These are phyloP conservation scores for Megaceryle alcyon DNA, from an alignment of 2,797 vertebrate genomes.

Conservation along the genomic window DNA sequence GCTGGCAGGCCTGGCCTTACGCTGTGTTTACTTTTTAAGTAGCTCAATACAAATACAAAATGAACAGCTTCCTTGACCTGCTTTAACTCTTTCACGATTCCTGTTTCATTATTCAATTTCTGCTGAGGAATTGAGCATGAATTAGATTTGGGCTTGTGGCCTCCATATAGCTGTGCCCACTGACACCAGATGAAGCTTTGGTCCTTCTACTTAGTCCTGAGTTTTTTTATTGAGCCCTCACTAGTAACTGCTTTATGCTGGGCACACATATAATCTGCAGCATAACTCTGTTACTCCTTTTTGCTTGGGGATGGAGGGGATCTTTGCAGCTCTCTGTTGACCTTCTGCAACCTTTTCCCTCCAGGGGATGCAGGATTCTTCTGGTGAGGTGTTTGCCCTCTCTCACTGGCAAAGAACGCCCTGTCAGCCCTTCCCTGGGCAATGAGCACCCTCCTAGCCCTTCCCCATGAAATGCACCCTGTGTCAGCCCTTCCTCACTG, in stretches of 20 bases:
- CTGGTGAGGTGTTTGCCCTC: not conserved
- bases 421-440: not conserved
- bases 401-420: accelerated
- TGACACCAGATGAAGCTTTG: not conserved
- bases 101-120: not conserved
- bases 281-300: not conserved
- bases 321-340: not conserved
- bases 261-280: not conserved
- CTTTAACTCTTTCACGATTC: not conserved
- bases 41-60: constrained; percentile 1
- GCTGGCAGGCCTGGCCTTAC: not conserved
- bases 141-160: not conserved
- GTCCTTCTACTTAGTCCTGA: not conserved
- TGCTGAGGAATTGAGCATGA: not conserved
- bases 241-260: not conserved
- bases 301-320: not conserved
- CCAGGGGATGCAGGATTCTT: not conserved
- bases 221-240: not conserved
- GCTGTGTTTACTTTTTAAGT: not conserved
- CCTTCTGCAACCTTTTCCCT: not conserved
- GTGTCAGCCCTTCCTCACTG: not conserved
- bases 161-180: accelerated
- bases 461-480: not conserved
- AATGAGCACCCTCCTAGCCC: not conserved
- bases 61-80: not conserved